Evolutionary conservation across 2,888 invertebrate genomes (phyloP).

Genomic region (Nephrotoma appendiculata): DNA sequence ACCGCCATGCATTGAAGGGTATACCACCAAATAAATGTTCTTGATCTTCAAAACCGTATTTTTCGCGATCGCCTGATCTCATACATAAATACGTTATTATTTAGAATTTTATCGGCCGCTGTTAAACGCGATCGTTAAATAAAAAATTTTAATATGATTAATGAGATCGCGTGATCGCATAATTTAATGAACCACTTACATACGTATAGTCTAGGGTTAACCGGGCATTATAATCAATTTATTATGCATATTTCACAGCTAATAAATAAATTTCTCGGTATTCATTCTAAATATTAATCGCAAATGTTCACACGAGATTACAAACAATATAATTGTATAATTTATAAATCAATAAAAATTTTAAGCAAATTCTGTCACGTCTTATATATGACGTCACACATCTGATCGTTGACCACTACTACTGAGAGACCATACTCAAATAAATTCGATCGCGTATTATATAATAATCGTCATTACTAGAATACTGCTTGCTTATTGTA

Average conservation of each 20-base stretch:
- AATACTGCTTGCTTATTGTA: neutral
- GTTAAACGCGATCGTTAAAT: no score
- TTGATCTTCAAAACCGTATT: no score
- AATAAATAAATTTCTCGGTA: neutral
- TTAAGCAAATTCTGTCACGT: neutral
- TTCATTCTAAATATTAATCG: neutral
- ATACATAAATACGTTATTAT: no score
- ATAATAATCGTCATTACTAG: neutral
- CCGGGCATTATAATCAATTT: neutral
- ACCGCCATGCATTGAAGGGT: no score
- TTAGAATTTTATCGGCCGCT: no score
- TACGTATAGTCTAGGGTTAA: neutral
- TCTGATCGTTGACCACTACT: no score
- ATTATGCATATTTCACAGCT: neutral
- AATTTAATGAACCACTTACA: neutral
- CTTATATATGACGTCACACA: neutral
- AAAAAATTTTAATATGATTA: no score
- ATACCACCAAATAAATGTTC: no score
- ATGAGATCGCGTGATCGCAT: no score
- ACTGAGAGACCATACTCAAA: no score
- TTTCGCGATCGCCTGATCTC: no score
- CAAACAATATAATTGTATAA: neutral
- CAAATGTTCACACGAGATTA: neutral
- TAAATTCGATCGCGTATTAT: neutral
- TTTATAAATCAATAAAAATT: neutral